These are phyloP conservation scores for Chiloscyllium plagiosum DNA, from an alignment of 2,113 vertebrate genomes.

Conservation along the genomic window DNA sequence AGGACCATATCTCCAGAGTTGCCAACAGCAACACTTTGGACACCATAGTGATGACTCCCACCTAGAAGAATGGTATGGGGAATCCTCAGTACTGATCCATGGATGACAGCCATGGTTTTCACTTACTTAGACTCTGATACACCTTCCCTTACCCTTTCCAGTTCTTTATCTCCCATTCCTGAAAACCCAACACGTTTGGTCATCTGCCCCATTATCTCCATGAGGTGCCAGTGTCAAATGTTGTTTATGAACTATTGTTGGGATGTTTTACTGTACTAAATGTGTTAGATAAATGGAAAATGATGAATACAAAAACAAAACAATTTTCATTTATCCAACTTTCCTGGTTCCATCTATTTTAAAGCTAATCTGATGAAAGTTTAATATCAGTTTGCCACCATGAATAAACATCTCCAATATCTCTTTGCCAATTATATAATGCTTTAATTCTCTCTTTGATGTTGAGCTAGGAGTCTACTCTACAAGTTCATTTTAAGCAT, in stretches of 20 bases:
- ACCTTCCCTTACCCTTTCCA: not conserved
- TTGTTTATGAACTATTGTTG: not conserved
- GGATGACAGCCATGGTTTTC: not conserved
- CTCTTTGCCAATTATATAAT: not conserved
- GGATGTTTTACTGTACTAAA: not conserved
- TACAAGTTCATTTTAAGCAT: not conserved
- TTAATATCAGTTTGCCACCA: not conserved
- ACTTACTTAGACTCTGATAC: not conserved
- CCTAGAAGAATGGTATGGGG: not conserved
- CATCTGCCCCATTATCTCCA: not conserved
- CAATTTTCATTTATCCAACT: not conserved
- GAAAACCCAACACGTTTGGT: not conserved
- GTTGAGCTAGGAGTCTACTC: not conserved
- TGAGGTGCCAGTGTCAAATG: not conserved
- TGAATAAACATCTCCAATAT: not conserved
- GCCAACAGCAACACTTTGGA: not conserved
- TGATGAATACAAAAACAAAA: constrained; percentile 8
- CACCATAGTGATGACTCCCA: not conserved
- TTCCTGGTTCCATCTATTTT: not conserved
- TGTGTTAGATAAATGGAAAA: not conserved
- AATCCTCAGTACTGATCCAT: not conserved
- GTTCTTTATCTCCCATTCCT: too few relatives aligned
- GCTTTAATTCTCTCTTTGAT: not conserved
- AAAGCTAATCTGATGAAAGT: not conserved
- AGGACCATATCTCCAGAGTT: not conserved